These are phyloP conservation scores for Schizopygopsis malacanthus DNA, from an alignment of 2,797 vertebrate genomes.

Conservation along the genomic window DNA sequence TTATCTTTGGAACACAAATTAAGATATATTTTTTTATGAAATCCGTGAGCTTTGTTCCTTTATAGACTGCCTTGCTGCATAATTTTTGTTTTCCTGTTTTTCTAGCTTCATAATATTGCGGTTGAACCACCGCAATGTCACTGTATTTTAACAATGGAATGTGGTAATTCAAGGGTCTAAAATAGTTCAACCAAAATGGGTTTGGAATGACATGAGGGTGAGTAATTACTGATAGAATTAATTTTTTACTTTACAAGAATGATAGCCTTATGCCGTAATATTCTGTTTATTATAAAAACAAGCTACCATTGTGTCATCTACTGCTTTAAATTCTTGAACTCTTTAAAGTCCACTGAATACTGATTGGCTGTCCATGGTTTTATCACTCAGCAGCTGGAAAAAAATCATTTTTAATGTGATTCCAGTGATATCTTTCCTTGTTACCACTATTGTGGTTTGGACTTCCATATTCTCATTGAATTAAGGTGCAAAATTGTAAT, in stretches of 20 bases:
- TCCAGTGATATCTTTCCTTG: neutral
- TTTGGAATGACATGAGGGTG: neutral
- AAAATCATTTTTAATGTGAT: neutral
- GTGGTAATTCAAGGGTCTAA: neutral
- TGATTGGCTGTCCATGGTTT: neutral
- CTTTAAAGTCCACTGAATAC: neutral
- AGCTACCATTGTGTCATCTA: too few species aligned
- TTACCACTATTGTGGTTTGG: neutral
- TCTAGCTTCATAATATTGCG: too few species aligned
- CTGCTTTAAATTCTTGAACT: too few species aligned
- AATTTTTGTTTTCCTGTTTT: neutral
- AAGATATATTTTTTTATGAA: neutral
- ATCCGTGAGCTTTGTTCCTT: neutral
- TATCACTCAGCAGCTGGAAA: neutral
- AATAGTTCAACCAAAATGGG: neutral
- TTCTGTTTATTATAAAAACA: too few species aligned
- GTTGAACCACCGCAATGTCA: neutral
- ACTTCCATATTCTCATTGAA: neutral
- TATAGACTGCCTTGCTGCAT: too few species aligned
- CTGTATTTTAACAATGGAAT: neutral
- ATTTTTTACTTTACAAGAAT: too few species aligned
- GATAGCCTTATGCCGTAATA: too few species aligned
- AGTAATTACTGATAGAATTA: neutral
- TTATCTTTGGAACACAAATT: neutral
- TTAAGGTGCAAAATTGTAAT: neutral